Conservation (phyloP, 2,888 invertebrate genomes). For the Pachliopta kotzebuea region DNA sequence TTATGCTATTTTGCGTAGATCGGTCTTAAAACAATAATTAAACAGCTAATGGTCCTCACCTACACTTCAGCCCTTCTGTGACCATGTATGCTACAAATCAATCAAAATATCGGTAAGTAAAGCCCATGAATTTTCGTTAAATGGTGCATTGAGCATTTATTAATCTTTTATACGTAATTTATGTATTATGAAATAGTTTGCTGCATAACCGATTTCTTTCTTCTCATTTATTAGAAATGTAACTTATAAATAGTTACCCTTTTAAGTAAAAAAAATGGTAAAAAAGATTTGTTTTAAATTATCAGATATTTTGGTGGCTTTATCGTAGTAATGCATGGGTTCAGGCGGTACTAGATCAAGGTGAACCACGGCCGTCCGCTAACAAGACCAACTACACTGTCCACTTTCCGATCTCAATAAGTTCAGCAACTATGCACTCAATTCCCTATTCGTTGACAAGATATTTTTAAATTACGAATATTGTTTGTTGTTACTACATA, state of each 20-base stretch:
- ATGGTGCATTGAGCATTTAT: too few relatives aligned
- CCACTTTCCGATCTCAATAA: conserved; percentile 19
- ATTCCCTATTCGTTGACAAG: conserved; percentile 12
- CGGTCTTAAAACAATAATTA: too few relatives aligned
- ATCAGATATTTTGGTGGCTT: conserved; percentile 19
- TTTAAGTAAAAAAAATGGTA: not conserved
- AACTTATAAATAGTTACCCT: too few relatives aligned
- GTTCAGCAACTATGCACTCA: conserved; percentile 12
- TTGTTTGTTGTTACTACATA: not conserved
- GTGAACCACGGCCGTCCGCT: conserved; percentile 14
- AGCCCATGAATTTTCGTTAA: too few relatives aligned
- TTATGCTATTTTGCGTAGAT: too few relatives aligned
- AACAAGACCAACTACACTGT: conserved; percentile 15
- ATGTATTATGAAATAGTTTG: too few relatives aligned
- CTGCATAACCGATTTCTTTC: not conserved
- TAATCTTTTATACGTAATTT: too few relatives aligned
- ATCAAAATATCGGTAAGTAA: too few relatives aligned
- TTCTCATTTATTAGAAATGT: not conserved
- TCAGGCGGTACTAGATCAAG: conserved; percentile 27
- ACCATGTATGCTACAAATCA: too few relatives aligned
- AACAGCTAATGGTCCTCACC: too few relatives aligned
- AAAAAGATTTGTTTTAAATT: not conserved
- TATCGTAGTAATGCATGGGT: not conserved
- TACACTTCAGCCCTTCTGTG: too few relatives aligned
- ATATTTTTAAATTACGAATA: conserved; percentile 9